Base-by-base conservation (phyloP, 2,113 vertebrate species). In the Himantopus leucocephalus region DNA sequence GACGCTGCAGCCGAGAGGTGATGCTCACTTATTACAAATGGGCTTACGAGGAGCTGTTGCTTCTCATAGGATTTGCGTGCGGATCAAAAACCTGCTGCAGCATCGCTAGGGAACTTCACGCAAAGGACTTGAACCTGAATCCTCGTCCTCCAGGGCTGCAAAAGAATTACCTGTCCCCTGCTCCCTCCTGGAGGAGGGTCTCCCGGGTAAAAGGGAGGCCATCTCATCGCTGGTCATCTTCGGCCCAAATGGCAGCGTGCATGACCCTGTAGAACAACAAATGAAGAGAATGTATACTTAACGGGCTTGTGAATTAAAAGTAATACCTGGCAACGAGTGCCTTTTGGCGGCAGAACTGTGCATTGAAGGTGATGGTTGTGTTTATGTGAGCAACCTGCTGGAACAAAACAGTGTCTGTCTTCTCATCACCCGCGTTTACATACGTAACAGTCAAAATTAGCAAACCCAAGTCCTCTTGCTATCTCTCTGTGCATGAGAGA, bases 111-210 rank as follows among this genome's bases (percentile, higher is more conserved):
- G 29, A 72, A 4, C 77, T 60, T 85, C 21, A 45, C 1, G 2
- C 0, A 0, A 23, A 81, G 52, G 52, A 41, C 9, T 82, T 67
- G 30, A 63, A 56, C 39, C 35, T 88, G 56, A 64, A 18, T 52
- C 21, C 43, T 91, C 0, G 0, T 75, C 9, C 37, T 10, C 70
- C 39, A 26, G 37, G 15, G 32, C 5, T 50, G 20, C 27, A 55
- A 3, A 88, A 60, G 32, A 22, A 39, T 2, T 21, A 5, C 37
- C 43, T 92, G 19, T 82, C 50, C 48, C 19, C 21, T 1, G 2
- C 72, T 71, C 62, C 20, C 24, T 53, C 39, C 32, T 63, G 23
- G 37, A 76, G 52, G 37, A 71, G 24, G 5, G 7, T 35, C 27
- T 37, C 20, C 37, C 59, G 60, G 20, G 35, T 37, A 63, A 9